phyloP scores from a whole-genome alignment of 2,113 vertebrate species.

The Psophia crepitans region DNA sequence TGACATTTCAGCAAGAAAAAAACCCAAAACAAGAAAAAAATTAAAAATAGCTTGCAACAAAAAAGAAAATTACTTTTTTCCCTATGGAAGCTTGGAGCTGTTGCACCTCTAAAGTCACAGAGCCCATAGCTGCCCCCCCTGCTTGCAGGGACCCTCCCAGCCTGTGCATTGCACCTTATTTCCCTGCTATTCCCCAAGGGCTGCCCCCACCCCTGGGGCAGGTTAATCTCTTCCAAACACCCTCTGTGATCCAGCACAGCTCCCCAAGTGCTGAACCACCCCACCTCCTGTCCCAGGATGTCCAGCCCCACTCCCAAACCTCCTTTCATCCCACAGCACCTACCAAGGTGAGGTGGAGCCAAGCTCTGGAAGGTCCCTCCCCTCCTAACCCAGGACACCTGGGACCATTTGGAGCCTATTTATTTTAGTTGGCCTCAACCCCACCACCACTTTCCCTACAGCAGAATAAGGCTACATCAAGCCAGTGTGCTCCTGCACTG shows the following conservation, averaged over 20 bases:
- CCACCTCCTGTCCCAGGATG: too few species aligned
- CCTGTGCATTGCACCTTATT: rapidly evolving
- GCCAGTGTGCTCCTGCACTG: rapidly evolving
- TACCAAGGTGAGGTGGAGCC: too few species aligned
- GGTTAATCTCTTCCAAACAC: not conserved
- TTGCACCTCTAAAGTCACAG: not conserved
- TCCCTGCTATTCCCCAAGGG: not conserved
- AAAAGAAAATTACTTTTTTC: not conserved
- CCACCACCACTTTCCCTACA: rapidly evolving
- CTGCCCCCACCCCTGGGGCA: not conserved
- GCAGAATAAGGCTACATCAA: not conserved
- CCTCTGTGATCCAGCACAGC: not conserved
- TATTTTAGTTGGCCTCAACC: not conserved
- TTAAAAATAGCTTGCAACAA: not conserved
- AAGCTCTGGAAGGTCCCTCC: not conserved
- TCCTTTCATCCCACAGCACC: not conserved
- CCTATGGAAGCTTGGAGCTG: not conserved
- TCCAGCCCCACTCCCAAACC: rapidly evolving
- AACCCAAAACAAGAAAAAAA: not conserved
- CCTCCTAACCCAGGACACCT: not conserved
- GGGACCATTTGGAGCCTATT: not conserved
- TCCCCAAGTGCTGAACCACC: rapidly evolving
- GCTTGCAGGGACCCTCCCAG: not conserved
- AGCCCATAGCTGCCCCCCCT: not conserved
- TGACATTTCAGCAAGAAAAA: not conserved